phyloP scores from a whole-genome alignment of 2,888 invertebrate genomes.

The Rugalucina vietnamica region DNA sequence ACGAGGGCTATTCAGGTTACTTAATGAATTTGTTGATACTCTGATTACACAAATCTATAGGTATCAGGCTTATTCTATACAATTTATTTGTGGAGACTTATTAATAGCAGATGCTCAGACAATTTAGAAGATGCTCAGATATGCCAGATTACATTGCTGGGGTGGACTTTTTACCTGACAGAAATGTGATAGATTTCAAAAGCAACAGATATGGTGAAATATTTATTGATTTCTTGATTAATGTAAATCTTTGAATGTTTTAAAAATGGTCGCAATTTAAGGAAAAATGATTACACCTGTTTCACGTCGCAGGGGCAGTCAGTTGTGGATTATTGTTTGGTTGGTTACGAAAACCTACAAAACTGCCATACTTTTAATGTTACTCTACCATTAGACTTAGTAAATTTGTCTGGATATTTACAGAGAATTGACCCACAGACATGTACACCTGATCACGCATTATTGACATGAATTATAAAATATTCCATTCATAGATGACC shows the following conservation, averaged over 20 bases:
- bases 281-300: neutral
- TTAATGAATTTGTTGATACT: slow-evolving; percentile 9
- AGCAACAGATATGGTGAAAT: too few relatives aligned
- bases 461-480: too few relatives aligned
- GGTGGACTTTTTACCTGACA: neutral
- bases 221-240: neutral
- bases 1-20: neutral
- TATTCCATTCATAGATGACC: too few relatives aligned
- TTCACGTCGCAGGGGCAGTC: too few relatives aligned
- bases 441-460: too few relatives aligned
- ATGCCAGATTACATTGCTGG: slow-evolving; percentile 9
- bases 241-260: neutral
- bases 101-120: too few relatives aligned
- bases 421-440: too few relatives aligned
- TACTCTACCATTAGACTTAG: too few relatives aligned
- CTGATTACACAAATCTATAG: neutral
- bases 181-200: slow-evolving; percentile 20
- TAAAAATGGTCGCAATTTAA: neutral
- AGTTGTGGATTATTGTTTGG: too few relatives aligned
- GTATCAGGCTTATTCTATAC: neutral
- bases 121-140: neutral
- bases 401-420: too few relatives aligned
- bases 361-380: too few relatives aligned
- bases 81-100: slow-evolving; percentile 6
- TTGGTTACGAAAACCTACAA: too few relatives aligned